Evolutionary conservation across 2,113 vertebrate species (phyloP), one percentile per base, ranked within the genome.

Genomic region (Tragelaphus imberbis): DNA sequence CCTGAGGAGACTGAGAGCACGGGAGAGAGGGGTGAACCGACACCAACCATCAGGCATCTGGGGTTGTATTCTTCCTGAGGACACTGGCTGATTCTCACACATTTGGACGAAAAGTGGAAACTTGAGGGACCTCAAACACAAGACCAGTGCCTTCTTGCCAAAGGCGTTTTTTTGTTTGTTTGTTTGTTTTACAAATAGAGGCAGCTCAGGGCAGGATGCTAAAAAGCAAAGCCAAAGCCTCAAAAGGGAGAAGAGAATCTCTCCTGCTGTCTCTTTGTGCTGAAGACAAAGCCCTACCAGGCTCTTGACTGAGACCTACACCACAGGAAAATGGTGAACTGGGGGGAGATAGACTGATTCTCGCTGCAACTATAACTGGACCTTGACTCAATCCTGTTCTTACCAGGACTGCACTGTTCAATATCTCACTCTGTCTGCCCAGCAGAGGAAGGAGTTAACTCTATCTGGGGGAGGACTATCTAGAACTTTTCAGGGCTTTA

Each of bases 311-410:
- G 90, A 49, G 6, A 65, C 79, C 23, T 8, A 17, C 33, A 5
- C 30, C 27, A 0, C 0, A 25, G 49, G 27, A 16, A 27, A 3
- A 84, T 12, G 19, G 36, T 11, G 23, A 36, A 28, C 16, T 0
- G 11, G 55, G 4, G 28, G 36, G 21, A 19, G 5, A 5, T 0
- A 14, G 16, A 14, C 28, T 15, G 33, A 53, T 12, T 15, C 2
- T 40, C 19, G 3, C 7, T 7, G 25, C 19, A 65, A n/a, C 7
- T 25, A 7, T 11, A 47, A 3, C 13, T 6, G 17, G 77, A 91
- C 33, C 36, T n/a, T 23, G 55, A 7, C 27, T 36, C 75, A 3
- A 2, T 56, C 47, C 16, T 33, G 2, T n/a, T 14, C 17, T 25
- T 36, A 15, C 3, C 14, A 56, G 87, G 36, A 58, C 13, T 44